A percentile compares a stretch with the other conserved stretches of the same genome.
Evolutionary conservation across 2,888 invertebrate species (phyloP).

Genomic region (Philopedon plagiatum): DNA sequence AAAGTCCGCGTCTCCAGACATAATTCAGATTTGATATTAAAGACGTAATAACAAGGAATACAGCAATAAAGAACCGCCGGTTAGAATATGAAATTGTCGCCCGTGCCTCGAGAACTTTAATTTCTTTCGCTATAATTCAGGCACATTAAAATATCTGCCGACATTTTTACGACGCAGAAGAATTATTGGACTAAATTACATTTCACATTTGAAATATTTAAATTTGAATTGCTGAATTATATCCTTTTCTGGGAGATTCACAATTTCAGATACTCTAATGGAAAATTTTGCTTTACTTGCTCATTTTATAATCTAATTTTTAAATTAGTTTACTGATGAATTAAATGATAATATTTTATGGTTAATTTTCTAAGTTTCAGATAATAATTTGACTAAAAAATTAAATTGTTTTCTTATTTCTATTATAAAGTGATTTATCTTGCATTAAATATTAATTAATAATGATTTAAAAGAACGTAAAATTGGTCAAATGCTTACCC

Average conservation of each 20-base stretch:
- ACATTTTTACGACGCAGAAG: constrained; percentile 65
- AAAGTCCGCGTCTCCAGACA: constrained; percentile 33
- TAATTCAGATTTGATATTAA: constrained; percentile 61
- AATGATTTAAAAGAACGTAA: too few species aligned
- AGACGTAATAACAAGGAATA: constrained; percentile 65
- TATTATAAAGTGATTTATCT: too few species aligned
- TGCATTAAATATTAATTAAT: too few species aligned
- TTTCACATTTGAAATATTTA: constrained; percentile 65
- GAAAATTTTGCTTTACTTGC: constrained; percentile 19
- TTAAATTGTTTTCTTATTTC: neutral
- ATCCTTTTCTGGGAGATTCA: constrained; percentile 57
- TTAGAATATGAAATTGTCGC: constrained; percentile 64
- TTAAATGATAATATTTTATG: neutral
- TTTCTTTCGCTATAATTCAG: constrained; percentile 66
- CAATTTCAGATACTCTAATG: constrained; percentile 58
- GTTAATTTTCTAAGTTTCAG: neutral
- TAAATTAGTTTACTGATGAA: neutral
- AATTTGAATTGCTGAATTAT: constrained; percentile 64
- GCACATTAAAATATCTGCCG: constrained; percentile 64
- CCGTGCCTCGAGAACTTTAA: constrained; percentile 61
- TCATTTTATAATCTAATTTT: constrained; percentile 13
- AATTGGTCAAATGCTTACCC: too few species aligned
- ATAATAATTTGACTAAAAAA: neutral
- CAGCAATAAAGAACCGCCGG: constrained; percentile 63
- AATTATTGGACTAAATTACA: constrained; percentile 66